Percentiles rank a stretch among this genome's conserved stretches.
Conservation (phyloP, 2,797 vertebrate genomes). For the Masticophis lateralis region DNA sequence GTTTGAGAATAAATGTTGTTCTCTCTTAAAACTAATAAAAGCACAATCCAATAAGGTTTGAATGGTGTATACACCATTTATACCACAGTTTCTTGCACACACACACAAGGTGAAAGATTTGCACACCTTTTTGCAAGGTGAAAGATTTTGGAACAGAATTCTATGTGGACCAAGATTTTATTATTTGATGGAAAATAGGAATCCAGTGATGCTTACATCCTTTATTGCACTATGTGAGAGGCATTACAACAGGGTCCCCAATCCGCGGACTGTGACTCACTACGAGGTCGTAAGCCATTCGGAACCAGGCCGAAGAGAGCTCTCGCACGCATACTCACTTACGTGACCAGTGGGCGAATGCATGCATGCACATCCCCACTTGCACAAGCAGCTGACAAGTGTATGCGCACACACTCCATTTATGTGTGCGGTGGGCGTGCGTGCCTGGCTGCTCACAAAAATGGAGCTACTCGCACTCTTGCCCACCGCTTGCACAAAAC, state of each 20-base stretch:
- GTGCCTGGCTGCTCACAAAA: too few species aligned
- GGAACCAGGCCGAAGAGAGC: neutral
- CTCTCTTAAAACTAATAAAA: neutral
- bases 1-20: neutral
- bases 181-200: neutral
- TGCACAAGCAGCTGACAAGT: neutral
- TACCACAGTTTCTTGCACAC: neutral
- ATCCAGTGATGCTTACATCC: neutral
- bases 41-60: neutral
- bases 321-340: neutral
- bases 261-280: neutral
- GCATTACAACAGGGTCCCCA: neutral
- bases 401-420: neutral
- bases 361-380: neutral
- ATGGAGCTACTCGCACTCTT: neutral
- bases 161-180: neutral
- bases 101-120: too few species aligned
- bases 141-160: neutral
- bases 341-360: neutral
- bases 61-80: neutral
- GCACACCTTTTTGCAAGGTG: neutral
- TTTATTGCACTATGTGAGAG: neutral
- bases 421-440: fast-evolving
- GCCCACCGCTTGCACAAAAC: neutral
- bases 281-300: neutral